Evolutionary conservation across 2,797 vertebrate genomes (phyloP).

Genomic region (Sorex maritimensis): DNA sequence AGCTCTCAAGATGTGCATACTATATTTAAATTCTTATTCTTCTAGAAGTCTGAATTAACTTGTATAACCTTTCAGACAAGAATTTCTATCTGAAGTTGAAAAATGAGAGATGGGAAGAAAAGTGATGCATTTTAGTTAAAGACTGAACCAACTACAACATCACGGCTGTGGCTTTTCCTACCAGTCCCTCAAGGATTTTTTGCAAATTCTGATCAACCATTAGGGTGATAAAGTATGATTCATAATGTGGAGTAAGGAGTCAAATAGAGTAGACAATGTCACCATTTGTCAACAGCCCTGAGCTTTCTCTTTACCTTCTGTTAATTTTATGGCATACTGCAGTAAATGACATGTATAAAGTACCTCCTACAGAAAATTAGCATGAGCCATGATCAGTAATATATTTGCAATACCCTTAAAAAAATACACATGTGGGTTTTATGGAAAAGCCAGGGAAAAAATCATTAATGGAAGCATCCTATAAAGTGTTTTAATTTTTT

Average conservation of each 20-base stretch:
- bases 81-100: not conserved
- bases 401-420: not conserved
- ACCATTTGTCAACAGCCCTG: no score
- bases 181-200: not conserved
- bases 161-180: not conserved
- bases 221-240: no score
- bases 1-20: no score
- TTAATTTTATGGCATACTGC: not conserved
- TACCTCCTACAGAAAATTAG: not conserved
- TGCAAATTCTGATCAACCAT: not conserved
- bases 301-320: not conserved
- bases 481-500: not conserved
- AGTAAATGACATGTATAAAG: not conserved
- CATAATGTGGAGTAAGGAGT: not conserved
- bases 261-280: not conserved
- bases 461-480: not conserved
- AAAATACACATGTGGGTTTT: not conserved
- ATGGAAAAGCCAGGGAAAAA: not conserved
- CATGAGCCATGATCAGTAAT: not conserved
- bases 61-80: no score
- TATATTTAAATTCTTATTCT: no score
- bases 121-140: not conserved
- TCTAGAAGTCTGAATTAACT: no score
- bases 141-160: not conserved
- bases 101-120: not conserved